Evolutionary conservation across 2,888 invertebrate genomes (phyloP).

Genomic region (Pteria penguin): DNA sequence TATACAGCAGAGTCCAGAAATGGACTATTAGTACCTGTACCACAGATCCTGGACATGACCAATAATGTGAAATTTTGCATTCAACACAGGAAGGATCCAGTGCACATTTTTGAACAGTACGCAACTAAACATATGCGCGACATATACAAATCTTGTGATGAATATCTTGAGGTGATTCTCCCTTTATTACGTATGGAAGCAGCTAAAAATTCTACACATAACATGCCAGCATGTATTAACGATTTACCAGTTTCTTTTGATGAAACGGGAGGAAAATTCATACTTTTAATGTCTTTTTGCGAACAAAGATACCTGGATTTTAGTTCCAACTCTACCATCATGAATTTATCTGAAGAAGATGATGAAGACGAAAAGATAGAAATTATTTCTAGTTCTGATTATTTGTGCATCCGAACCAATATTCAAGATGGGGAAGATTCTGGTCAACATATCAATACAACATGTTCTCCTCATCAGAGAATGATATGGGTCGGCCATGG

Average conservation of each 20-base stretch:
- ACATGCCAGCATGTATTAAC: constrained; percentile 49
- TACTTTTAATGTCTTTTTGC: constrained; percentile 43
- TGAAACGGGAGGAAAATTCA: constrained; percentile 49
- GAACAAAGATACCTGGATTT: constrained; percentile 56
- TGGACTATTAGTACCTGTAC: constrained; percentile 43
- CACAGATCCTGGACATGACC: constrained; percentile 43
- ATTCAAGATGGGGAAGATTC: background rate
- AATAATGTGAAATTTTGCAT: constrained; percentile 48
- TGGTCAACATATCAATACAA: background rate
- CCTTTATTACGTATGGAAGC: constrained; percentile 62
- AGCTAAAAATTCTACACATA: constrained; percentile 36
- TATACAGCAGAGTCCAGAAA: constrained; percentile 42
- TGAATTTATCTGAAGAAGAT: constrained; percentile 17
- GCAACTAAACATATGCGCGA: constrained; percentile 48
- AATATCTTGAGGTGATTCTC: constrained; percentile 52
- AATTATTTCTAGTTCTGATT: constrained; percentile 3
- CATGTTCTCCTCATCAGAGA: background rate
- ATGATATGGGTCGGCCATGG: constrained; percentile 43
- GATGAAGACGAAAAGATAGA: background rate
- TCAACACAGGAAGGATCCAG: constrained; percentile 49
- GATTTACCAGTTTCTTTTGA: constrained; percentile 50
- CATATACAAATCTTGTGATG: constrained; percentile 29
- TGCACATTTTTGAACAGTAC: constrained; percentile 44
- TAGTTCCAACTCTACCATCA: constrained; percentile 41
- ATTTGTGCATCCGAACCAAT: constrained; percentile 24